Evolutionary conservation across 2,113 vertebrate species (phyloP).

Genomic region (Gavialis gangeticus): DNA sequence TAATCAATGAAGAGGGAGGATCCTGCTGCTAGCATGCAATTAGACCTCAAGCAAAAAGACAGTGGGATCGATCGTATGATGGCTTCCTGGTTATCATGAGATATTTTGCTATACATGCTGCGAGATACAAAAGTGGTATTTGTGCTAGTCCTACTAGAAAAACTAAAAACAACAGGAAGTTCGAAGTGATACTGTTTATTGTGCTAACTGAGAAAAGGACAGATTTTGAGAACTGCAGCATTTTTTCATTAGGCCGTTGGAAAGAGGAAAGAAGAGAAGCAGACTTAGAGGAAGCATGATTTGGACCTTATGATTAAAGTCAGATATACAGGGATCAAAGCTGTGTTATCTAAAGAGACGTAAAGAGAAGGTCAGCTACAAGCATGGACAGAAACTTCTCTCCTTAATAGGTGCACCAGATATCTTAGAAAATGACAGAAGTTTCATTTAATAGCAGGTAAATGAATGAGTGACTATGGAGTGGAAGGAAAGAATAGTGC

Average conservation of each 20-base stretch:
- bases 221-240: neutral
- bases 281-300: neutral
- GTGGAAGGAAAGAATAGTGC: neutral
- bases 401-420: neutral
- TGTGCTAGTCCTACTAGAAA: neutral
- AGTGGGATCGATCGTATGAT: neutral
- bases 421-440: neutral
- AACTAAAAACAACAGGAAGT: slow-evolving; percentile 30
- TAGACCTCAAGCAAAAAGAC: slow-evolving; percentile 53
- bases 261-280: neutral
- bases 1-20: slow-evolving; percentile 59
- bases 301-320: neutral
- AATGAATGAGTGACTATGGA: neutral
- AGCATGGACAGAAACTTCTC: neutral
- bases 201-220: accelerated
- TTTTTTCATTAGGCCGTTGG: neutral
- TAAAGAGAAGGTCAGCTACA: neutral
- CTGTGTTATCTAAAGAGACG: neutral
- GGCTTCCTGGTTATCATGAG: neutral
- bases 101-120: neutral
- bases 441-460: accelerated
- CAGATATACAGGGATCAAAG: neutral
- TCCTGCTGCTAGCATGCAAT: slow-evolving; percentile 47
- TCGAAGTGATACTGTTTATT: neutral
- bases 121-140: slow-evolving; percentile 28